Evolutionary conservation across 2,113 vertebrate genomes (phyloP).

Genomic region (Alaudala cheleensis): DNA sequence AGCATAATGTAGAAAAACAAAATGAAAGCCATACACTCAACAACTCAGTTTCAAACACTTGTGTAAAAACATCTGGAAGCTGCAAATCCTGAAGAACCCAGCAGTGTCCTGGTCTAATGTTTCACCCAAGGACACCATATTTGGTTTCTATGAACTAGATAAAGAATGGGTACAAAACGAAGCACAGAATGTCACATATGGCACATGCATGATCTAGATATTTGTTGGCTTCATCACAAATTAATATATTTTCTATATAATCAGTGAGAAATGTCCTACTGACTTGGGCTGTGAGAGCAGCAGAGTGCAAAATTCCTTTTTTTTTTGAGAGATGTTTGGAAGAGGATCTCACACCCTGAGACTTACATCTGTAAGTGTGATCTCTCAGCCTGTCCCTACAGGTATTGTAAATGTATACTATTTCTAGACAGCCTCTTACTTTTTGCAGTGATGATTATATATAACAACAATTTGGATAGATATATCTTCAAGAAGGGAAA

Average conservation of each 20-base stretch:
- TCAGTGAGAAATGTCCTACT: neutral
- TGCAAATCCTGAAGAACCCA: conserved; percentile 1
- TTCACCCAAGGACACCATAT: neutral
- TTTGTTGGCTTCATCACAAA: neutral
- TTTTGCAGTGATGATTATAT: neutral
- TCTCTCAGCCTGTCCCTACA: neutral
- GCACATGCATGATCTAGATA: neutral
- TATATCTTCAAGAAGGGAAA: neutral
- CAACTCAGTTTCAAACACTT: neutral
- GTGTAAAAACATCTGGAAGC: conserved; percentile 28
- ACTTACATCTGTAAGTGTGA: neutral
- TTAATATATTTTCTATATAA: neutral
- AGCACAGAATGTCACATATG: neutral
- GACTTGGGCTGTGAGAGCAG: neutral
- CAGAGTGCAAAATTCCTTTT: neutral
- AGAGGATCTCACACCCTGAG: neutral
- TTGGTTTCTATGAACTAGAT: neutral
- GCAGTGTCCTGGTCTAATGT: neutral
- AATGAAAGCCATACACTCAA: neutral
- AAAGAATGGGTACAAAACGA: neutral
- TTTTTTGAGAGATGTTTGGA: fast-evolving
- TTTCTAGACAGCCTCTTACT: neutral
- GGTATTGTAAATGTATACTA: neutral
- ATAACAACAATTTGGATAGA: neutral
- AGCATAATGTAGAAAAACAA: neutral